phyloP scores from a whole-genome alignment of 2,797 vertebrate species.

The Pangasius larnaudii region DNA sequence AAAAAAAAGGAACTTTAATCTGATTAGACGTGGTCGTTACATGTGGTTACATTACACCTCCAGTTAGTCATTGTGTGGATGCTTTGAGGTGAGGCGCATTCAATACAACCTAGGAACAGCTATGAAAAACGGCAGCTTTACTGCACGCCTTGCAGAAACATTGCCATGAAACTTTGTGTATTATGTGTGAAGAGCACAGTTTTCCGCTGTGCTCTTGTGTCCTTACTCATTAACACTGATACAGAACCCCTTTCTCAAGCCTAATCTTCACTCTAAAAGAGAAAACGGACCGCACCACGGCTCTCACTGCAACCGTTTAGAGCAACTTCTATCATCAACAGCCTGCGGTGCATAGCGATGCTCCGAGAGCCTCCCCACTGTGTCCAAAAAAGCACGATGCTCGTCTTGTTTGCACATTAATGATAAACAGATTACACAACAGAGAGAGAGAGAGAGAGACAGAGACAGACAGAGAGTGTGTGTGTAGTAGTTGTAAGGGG shows the following conservation, averaged over 20 bases:
- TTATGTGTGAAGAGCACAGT: constrained; percentile 15
- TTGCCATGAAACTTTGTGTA: not conserved
- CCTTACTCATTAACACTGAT: constrained; percentile 15
- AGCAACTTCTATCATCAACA: constrained; percentile 42
- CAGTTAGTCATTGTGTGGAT: not conserved
- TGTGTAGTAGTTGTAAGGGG: constrained; percentile 5
- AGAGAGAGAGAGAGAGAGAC: constrained; percentile 4
- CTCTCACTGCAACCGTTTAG: constrained; percentile 18
- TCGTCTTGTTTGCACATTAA: constrained; percentile 42
- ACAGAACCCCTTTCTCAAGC: not conserved
- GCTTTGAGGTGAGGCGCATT: not conserved
- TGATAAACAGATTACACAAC: constrained; percentile 53
- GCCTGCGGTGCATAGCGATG: constrained; percentile 38
- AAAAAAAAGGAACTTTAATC: not conserved
- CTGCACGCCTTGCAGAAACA: not conserved
- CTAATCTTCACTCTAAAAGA: constrained; percentile 16
- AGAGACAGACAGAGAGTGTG: not conserved
- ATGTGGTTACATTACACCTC: not conserved
- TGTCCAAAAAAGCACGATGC: constrained; percentile 27
- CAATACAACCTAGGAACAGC: not conserved
- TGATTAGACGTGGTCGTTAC: not conserved
- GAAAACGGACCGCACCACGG: not conserved
- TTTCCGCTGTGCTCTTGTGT: not conserved
- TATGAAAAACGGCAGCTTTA: not conserved
- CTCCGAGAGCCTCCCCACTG: constrained; percentile 22